Percentiles rank a stretch among this genome's conserved stretches.
Evolutionary conservation across 2,888 invertebrate species (phyloP).

Genomic region (Cancer borealis): DNA sequence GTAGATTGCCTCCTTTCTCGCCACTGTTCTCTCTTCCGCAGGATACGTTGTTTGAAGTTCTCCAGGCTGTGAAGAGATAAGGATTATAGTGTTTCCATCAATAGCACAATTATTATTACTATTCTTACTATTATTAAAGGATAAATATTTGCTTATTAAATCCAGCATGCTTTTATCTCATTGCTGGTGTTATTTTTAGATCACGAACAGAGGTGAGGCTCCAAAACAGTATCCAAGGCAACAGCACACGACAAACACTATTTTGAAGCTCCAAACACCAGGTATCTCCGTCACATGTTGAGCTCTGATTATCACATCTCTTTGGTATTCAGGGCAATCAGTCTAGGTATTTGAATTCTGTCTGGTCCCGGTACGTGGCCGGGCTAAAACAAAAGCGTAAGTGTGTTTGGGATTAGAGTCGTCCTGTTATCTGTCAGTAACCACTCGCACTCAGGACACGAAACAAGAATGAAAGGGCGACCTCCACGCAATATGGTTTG

Average conservation of each 20-base stretch:
- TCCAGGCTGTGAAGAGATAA: slow-evolving; percentile 65
- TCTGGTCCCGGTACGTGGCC: neutral
- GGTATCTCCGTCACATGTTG: neutral
- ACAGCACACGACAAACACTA: neutral
- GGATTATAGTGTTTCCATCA: neutral
- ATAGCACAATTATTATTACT: neutral
- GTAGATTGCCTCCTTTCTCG: slow-evolving; percentile 76
- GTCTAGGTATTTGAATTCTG: neutral
- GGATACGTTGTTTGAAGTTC: slow-evolving; percentile 76
- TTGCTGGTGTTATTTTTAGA: neutral
- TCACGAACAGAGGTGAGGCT: neutral
- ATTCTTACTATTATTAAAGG: neutral
- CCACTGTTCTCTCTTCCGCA: slow-evolving; percentile 77
- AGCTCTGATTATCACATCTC: neutral
- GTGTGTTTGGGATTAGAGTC: neutral
- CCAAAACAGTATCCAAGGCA: neutral
- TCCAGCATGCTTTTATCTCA: neutral
- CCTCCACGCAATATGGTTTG: neutral
- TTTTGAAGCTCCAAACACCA: neutral
- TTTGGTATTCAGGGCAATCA: slow-evolving; percentile 13
- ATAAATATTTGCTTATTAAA: neutral
- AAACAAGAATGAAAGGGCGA: neutral
- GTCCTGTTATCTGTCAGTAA: neutral
- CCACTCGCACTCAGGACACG: neutral
- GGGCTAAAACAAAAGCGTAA: neutral